These are phyloP conservation scores for Anguilla megastoma DNA, from an alignment of 2,797 vertebrate genomes.

Conservation along the genomic window DNA sequence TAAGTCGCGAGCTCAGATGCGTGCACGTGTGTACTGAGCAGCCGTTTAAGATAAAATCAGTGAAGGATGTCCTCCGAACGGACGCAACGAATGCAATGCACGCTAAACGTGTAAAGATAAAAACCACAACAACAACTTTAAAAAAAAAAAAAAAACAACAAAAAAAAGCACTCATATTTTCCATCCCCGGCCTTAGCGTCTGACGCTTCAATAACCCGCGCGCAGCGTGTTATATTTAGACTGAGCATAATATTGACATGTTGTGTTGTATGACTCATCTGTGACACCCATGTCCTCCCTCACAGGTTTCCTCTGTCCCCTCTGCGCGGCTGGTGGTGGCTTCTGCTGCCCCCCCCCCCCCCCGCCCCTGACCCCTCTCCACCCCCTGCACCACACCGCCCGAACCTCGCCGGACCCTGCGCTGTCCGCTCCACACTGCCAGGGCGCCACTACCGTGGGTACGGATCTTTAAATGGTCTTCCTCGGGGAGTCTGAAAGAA, in stretches of 20 bases:
- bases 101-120: conserved; percentile 28
- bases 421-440: conserved; percentile 25
- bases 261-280: conserved; percentile 81
- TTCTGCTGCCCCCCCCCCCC: not conserved
- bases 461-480: not conserved
- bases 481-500: not conserved
- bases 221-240: conserved; percentile 54
- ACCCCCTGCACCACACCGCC: not conserved
- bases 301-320: conserved; percentile 50
- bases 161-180: conserved; percentile 45
- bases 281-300: conserved; percentile 72
- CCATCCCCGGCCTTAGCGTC: conserved; percentile 34
- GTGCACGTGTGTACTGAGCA: not conserved
- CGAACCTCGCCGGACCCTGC: not conserved
- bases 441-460: not conserved
- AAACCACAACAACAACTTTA: conserved; percentile 25
- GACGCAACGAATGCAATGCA: not conserved
- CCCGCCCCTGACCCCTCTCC: not conserved
- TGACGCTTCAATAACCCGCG: conserved; percentile 40
- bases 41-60: not conserved
- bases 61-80: not conserved
- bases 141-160: not conserved
- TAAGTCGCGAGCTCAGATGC: not conserved
- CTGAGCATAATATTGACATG: conserved; percentile 49
- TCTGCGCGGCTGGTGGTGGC: not conserved